These are phyloP conservation scores for Dicaeum eximium DNA, from an alignment of 2,113 vertebrate genomes.

Conservation along the genomic window DNA sequence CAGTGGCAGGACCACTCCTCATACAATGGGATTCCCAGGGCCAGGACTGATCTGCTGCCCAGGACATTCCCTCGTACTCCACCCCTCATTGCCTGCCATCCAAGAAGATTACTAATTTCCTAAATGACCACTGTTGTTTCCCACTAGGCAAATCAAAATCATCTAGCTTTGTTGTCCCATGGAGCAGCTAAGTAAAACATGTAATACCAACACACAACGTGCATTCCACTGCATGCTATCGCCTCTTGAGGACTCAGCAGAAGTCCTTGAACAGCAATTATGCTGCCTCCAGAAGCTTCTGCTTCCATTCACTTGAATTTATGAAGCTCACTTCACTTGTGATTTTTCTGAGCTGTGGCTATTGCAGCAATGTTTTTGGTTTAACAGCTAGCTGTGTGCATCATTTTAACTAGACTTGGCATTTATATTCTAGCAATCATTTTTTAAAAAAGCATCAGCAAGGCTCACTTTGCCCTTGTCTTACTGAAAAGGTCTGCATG, in stretches of 20 bases:
- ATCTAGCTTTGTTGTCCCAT: neutral
- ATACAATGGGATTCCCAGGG: accelerated
- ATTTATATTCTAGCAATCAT: neutral
- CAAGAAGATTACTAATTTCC: neutral
- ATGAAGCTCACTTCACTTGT: neutral
- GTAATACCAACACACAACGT: neutral
- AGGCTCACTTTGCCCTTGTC: neutral
- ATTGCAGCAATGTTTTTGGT: neutral
- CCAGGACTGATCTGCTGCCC: neutral
- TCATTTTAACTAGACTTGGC: neutral
- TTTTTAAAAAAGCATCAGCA: neutral
- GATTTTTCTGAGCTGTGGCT: neutral
- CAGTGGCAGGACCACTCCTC: neutral
- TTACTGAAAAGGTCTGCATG: neutral
- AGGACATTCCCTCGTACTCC: neutral
- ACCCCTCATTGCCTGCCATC: neutral
- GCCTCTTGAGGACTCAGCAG: neutral
- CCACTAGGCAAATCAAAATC: neutral
- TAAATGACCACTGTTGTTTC: neutral
- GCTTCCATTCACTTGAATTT: neutral
- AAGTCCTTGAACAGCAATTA: neutral
- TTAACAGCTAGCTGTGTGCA: neutral
- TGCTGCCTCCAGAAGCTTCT: neutral
- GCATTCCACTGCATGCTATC: neutral
- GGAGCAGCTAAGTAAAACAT: neutral